Evolutionary conservation across 2,888 invertebrate species (phyloP).

Genomic region (Acholoe squamosa): DNA sequence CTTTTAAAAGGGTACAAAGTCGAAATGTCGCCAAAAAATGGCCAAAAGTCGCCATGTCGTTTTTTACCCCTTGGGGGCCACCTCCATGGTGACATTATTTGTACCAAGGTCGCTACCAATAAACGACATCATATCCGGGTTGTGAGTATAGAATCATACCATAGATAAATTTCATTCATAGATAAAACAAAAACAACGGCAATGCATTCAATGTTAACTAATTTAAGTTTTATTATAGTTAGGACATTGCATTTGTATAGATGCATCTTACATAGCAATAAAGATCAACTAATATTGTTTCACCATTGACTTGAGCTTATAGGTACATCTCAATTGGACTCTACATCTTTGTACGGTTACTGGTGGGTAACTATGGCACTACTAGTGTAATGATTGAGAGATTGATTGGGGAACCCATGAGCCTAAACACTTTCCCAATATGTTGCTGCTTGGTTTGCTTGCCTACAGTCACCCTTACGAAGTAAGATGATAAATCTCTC

Average conservation of each 20-base stretch:
- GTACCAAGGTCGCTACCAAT: conserved; percentile 44
- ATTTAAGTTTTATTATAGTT: no score
- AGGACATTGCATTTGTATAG: no score
- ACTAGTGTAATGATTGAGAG: not conserved
- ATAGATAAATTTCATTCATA: no score
- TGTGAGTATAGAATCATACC: conserved; percentile 7
- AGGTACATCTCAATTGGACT: conserved; percentile 44
- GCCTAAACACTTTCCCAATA: not conserved
- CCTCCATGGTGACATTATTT: conserved; percentile 44
- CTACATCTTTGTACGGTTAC: conserved; percentile 39
- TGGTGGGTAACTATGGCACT: conserved; percentile 9
- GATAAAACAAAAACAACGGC: no score
- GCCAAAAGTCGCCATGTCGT: no score
- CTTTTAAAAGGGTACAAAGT: no score
- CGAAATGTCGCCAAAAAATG: no score
- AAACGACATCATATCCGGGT: conserved; percentile 25
- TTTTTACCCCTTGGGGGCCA: no score
- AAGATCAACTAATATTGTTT: no score
- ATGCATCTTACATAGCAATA: no score
- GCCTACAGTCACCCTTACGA: not conserved
- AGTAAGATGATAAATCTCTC: no score
- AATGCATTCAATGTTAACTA: no score
- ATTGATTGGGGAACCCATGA: not conserved
- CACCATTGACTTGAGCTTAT: not conserved
- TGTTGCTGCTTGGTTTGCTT: conserved; percentile 30